Evolutionary conservation across 1,140 invertebrate species (phyloP).

Genomic region (Drosophila athabasca): DNA sequence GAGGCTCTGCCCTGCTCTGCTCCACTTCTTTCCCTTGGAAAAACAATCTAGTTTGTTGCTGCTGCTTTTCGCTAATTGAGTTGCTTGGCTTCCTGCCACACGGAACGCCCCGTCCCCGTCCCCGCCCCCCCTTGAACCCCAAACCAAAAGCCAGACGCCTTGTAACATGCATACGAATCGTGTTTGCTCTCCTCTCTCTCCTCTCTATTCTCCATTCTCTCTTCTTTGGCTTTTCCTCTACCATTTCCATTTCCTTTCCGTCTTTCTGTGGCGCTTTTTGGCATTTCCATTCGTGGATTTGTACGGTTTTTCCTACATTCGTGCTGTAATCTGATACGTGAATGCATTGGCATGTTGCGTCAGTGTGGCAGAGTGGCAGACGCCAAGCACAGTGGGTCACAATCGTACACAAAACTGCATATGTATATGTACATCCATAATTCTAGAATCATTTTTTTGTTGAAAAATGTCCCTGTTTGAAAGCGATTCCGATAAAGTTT

Average conservation of each 20-base stretch:
- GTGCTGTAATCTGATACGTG: slow-evolving; percentile 40
- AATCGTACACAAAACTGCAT: background rate
- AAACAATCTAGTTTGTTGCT: slow-evolving; percentile 47
- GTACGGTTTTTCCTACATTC: slow-evolving; percentile 50
- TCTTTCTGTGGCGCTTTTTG: background rate
- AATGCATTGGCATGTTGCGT: slow-evolving; percentile 45
- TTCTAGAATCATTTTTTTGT: too few species aligned
- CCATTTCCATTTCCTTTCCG: slow-evolving; percentile 1
- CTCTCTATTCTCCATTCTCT: background rate
- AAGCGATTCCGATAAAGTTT: too few species aligned
- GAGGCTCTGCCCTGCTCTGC: background rate
- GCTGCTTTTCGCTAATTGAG: slow-evolving; percentile 61
- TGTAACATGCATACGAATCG: slow-evolving; percentile 40
- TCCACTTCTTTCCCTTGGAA: background rate
- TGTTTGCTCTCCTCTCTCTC: slow-evolving; percentile 8
- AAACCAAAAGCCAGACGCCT: slow-evolving; percentile 51
- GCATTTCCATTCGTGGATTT: slow-evolving; percentile 23
- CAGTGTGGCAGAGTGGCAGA: background rate
- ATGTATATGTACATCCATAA: too few species aligned
- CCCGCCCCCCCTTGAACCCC: background rate
- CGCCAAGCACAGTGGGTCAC: slow-evolving; percentile 29
- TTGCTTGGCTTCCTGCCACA: slow-evolving; percentile 71
- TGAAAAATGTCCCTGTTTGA: too few species aligned
- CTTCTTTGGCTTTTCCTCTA: background rate
- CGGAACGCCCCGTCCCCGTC: background rate